Evolutionary conservation across 2,888 invertebrate genomes (phyloP), one percentile per base, ranked within the genome.

Genomic region (Eugnorisma glareosa): DNA sequence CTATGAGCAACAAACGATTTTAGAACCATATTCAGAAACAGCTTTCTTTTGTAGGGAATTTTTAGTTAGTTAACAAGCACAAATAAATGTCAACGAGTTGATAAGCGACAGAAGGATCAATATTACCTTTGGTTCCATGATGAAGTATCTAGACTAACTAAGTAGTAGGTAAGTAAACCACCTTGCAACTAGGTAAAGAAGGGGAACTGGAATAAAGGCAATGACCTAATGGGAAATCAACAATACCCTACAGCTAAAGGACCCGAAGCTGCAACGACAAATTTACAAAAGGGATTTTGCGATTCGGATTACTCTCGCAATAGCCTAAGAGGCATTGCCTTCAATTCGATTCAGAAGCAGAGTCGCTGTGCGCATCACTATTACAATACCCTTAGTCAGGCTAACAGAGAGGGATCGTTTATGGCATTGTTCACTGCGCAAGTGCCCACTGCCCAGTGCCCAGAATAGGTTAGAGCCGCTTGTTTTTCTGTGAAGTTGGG

Each of bases 1-100:
- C 40, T 64, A 54, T 69, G 66, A 75, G 51, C 61, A 74, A 77
- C 73, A 82, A 78, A 86, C 48, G 67, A 61, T 76, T 80, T 79
- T 15, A 51, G 57, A 67, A 63, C 66, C 74, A 59, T 66, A 54
- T 68, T 69, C 37, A 73, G 48, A 43, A 61, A 59, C 70, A 67
- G 28, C 51, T 51, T 73, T 59, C 35, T 63, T 68, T 74, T 63
- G 67, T 35, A 11, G 28, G 35, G 5, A 24, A 68, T 57, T 63
- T 40, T 43, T 35, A 43, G 67, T 54, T 31, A n/a, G n/a, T n/a
- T 51, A 45, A 82, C 57, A 76, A 57, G 37, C 43, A 45, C 31
- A 82, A 51, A 76, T 45, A 51, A 43, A 67, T 40, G 35, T 13
- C 18, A 51, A n/a, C 24, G 21, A 45, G 15, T 37, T 63, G 24